A percentile compares a stretch with the other conserved stretches of the same genome.
Evolutionary conservation across 2,797 vertebrate species (phyloP).

Genomic region (Stomatorhinus walkeri): DNA sequence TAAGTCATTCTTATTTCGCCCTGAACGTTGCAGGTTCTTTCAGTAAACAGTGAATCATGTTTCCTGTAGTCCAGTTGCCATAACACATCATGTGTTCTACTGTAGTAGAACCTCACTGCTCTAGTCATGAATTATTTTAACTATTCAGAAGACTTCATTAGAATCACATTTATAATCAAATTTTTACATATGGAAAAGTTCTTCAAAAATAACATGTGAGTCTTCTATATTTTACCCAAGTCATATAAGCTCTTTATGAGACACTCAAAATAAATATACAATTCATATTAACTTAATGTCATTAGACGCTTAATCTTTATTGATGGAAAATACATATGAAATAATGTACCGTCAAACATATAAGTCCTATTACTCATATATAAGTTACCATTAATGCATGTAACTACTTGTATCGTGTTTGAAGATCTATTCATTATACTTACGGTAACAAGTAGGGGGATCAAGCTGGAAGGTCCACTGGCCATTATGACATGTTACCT

Average conservation of each 20-base stretch:
- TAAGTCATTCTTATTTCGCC: neutral
- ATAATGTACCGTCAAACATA: too few species aligned
- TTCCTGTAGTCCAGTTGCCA: neutral
- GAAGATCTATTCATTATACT: neutral
- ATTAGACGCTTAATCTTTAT: too few species aligned
- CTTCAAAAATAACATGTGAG: neutral
- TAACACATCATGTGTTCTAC: neutral
- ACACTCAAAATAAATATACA: neutral
- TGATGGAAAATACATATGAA: too few species aligned
- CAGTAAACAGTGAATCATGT: neutral
- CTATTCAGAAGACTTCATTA: neutral
- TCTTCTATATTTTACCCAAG: neutral
- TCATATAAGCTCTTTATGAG: neutral
- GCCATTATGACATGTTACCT: neutral
- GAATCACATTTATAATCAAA: neutral
- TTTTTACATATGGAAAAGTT: neutral
- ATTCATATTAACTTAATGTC: neutral
- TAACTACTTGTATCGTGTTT: neutral
- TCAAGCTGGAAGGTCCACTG: neutral
- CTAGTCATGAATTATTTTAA: neutral
- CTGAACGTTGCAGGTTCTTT: neutral
- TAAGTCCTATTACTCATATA: too few species aligned
- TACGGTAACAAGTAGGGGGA: neutral
- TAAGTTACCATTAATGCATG: neutral
- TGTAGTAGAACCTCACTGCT: neutral